phyloP scores from a whole-genome alignment of 2,797 vertebrate species.

The Hemibagrus guttatus region DNA sequence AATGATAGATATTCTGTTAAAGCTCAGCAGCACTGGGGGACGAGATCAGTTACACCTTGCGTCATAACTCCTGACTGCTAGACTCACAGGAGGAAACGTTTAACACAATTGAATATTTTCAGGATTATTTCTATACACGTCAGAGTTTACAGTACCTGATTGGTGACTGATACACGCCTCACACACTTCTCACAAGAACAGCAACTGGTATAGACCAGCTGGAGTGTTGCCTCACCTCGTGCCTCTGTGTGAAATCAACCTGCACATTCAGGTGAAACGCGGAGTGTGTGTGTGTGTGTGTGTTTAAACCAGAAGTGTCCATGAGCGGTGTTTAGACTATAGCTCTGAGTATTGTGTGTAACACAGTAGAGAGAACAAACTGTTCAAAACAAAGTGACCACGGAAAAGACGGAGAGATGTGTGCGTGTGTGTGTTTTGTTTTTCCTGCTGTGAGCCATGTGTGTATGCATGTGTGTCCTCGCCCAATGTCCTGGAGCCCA shows the following conservation, averaged over 20 bases:
- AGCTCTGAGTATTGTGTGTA: neutral
- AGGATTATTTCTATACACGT: neutral
- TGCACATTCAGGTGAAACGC: neutral
- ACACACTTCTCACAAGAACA: neutral
- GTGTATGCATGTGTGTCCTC: neutral
- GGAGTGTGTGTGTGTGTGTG: neutral
- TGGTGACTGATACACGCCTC: neutral
- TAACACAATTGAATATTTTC: neutral
- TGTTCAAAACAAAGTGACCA: neutral
- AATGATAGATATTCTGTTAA: no score
- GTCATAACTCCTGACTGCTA: no score
- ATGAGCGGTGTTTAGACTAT: neutral
- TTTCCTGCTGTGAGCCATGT: neutral
- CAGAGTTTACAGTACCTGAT: neutral
- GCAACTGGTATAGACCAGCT: conserved; percentile 2
- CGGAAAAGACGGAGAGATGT: neutral
- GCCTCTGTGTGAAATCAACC: neutral
- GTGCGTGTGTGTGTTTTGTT: neutral
- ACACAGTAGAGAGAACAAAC: neutral
- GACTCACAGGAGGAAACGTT: neutral
- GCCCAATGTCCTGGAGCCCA: neutral
- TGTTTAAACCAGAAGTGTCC: neutral
- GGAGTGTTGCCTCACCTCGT: neutral
- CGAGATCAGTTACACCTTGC: no score
- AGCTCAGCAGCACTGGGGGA: no score